Evolutionary conservation across 2,888 invertebrate species (phyloP), one percentile per base, ranked within the genome.

Genomic region (Caenorhabditis afra): DNA sequence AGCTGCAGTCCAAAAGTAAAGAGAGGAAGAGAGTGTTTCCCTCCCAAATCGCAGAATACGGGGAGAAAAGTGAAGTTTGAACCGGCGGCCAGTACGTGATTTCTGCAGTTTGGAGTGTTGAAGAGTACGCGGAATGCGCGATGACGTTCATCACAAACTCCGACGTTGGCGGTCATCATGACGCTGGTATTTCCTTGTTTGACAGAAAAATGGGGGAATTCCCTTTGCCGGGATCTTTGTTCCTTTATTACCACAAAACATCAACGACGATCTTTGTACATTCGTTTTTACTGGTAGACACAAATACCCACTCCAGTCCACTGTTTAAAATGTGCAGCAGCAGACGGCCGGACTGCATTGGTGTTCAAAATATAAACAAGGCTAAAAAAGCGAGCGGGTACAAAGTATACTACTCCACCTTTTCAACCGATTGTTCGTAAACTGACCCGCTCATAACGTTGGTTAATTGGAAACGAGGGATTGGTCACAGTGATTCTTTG

Each of bases 1-100:
- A 45, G 22, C 10, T 55, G 53, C 39, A 44, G 64, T 50, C 23
- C n/a, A 49, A 50, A 35, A 44, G 47, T 37, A 29, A 50, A 44
- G 29, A 49, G 14, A 29, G 14, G 29, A 8, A 49, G 52, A 29
- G 39, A 41, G 20, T 59, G 23, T 45, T 71, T 71, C 71, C 71
- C 57, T 71, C 71, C 71, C 57, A 62, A 62, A 71, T 49, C 55
- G 62, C 11, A 61, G 45, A 55, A 39, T 61, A 14, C 18, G 41
- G 41, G n/a, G 49, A 41, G 62, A 49, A 45, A 62, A 57, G 71
- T 71, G 71, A 71, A 71, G 71, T 71, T 57, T 71, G 71, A 71
- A 71, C 71, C 57, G 50, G 29, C 62, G 41, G 20, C 37, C 55
- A 47, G 55, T 62, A 62, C 62, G 71, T 71, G 62, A 71, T 71